These are phyloP conservation scores for Drosophila nasuta DNA, from an alignment of 1,140 invertebrate species.

Conservation along the genomic window DNA sequence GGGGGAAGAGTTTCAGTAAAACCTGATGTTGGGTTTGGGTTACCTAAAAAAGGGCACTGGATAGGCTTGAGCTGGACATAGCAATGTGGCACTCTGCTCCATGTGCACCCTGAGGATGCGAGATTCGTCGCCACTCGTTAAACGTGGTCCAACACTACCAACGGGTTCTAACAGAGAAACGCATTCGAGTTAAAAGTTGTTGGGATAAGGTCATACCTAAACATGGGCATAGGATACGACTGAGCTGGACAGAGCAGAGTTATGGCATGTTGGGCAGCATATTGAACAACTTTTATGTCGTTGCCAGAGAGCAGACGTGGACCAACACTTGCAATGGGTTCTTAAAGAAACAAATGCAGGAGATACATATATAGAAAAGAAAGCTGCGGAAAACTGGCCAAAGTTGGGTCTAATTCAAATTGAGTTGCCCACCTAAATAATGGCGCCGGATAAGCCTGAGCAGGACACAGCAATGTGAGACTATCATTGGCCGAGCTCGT, in stretches of 20 bases:
- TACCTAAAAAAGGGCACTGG: constrained; percentile 89
- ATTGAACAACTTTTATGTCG: constrained; percentile 86
- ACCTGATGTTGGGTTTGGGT: constrained; percentile 69
- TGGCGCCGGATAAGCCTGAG: constrained; percentile 90
- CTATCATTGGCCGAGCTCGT: constrained; percentile 86
- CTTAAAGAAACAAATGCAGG: constrained; percentile 41
- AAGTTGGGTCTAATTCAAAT: constrained; percentile 84
- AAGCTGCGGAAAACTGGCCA: constrained; percentile 44
- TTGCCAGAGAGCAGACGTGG: constrained; percentile 86
- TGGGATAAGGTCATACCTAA: constrained; percentile 86
- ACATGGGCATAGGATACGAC: constrained; percentile 88
- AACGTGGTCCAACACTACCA: constrained; percentile 89
- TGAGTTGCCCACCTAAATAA: constrained; percentile 88
- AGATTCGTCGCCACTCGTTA: constrained; percentile 84
- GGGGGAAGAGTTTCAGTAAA: background rate
- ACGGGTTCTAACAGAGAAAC: constrained; percentile 87
- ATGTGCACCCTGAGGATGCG: constrained; percentile 69
- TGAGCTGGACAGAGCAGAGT: constrained; percentile 90
- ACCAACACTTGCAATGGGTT: constrained; percentile 87
- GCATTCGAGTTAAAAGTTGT: constrained; percentile 2
- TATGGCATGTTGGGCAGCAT: constrained; percentile 87
- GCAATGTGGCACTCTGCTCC: constrained; percentile 84
- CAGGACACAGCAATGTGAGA: constrained; percentile 89
- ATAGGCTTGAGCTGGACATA: constrained; percentile 89
- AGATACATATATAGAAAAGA: background rate